Conservation (phyloP, 53 echinoderm and acorn worm genomes). For the Echinometra lucunter region DNA sequence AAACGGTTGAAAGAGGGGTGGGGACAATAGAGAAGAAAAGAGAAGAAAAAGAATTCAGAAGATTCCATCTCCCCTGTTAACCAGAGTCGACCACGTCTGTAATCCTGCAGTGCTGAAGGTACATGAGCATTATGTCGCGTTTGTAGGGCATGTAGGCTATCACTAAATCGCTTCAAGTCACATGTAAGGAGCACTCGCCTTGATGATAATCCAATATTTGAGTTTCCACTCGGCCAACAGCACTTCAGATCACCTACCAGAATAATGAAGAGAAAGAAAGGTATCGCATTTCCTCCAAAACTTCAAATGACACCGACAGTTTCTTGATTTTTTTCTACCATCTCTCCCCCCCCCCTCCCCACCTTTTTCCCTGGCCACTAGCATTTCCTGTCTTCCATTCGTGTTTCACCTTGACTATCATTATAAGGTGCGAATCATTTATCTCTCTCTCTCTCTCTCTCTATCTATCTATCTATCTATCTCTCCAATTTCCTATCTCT, state of each 20-base stretch:
- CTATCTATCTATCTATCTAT: not conserved
- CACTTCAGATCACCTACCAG: constrained; percentile 26
- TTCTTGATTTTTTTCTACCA: not conserved
- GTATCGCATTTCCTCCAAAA: constrained; percentile 14
- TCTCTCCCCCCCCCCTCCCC: not conserved
- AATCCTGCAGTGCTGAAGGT: not conserved
- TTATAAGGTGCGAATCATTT: no score
- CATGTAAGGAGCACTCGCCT: constrained; percentile 16
- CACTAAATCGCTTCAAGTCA: constrained; percentile 40
- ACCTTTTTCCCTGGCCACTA: not conserved
- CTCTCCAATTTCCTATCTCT: no score
- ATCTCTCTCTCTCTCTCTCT: constrained; percentile 14
- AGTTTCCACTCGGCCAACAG: constrained; percentile 12
- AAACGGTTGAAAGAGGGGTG: not conserved
- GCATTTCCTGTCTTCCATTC: not conserved
- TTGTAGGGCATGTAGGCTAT: constrained; percentile 16
- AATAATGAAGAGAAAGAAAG: not conserved
- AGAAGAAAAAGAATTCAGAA: not conserved
- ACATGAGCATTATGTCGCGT: not conserved
- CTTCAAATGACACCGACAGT: constrained; percentile 57
- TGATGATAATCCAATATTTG: constrained; percentile 62
- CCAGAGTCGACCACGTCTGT: not conserved
- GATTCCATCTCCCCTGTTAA: not conserved
- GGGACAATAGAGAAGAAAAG: no score
- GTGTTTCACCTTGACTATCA: no score